Conservation (phyloP, 2,113 vertebrate genomes). For the Todiramphus saurophagus region DNA sequence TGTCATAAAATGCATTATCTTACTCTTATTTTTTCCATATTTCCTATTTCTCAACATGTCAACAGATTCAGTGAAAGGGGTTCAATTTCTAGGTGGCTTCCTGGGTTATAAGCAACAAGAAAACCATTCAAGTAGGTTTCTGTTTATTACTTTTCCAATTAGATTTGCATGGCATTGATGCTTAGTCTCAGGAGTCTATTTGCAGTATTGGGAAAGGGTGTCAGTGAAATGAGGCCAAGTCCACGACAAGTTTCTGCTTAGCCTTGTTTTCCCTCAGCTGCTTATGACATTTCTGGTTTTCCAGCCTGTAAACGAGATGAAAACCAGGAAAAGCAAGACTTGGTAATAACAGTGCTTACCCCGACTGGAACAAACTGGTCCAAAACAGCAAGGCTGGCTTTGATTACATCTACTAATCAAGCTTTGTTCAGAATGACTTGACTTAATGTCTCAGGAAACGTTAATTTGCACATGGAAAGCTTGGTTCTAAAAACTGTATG, state of each 20-base stretch:
- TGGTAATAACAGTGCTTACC: slow-evolving; percentile 46
- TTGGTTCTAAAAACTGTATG: slow-evolving; percentile 6
- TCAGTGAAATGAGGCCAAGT: slow-evolving; percentile 55
- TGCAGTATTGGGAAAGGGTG: slow-evolving; percentile 51
- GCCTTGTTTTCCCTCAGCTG: slow-evolving; percentile 51
- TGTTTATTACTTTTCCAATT: slow-evolving; percentile 71
- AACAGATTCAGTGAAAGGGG: slow-evolving; percentile 44
- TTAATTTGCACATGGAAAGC: slow-evolving; percentile 58
- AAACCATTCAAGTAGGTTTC: slow-evolving; percentile 49
- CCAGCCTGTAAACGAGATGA: slow-evolving; percentile 46
- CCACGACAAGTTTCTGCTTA: slow-evolving; percentile 42
- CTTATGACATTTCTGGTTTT: slow-evolving; percentile 66
- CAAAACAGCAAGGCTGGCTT: slow-evolving; percentile 65
- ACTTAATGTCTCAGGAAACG: slow-evolving; percentile 69
- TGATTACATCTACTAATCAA: slow-evolving; percentile 76
- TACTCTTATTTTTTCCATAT: neutral
- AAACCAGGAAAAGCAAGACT: slow-evolving; percentile 69
- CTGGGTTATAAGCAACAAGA: slow-evolving; percentile 36
- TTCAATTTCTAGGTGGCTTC: slow-evolving; percentile 57
- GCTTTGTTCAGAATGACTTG: slow-evolving; percentile 62
- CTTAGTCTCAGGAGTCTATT: slow-evolving; percentile 44
- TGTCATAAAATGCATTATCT: neutral
- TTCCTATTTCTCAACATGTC: slow-evolving; percentile 31
- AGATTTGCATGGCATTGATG: slow-evolving; percentile 65
- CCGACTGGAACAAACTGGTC: slow-evolving; percentile 69